A percentile compares a stretch with the other conserved stretches of the same genome.
Evolutionary conservation across 2,113 vertebrate genomes (phyloP).

Genomic region (Aptenodytes patagonicus): DNA sequence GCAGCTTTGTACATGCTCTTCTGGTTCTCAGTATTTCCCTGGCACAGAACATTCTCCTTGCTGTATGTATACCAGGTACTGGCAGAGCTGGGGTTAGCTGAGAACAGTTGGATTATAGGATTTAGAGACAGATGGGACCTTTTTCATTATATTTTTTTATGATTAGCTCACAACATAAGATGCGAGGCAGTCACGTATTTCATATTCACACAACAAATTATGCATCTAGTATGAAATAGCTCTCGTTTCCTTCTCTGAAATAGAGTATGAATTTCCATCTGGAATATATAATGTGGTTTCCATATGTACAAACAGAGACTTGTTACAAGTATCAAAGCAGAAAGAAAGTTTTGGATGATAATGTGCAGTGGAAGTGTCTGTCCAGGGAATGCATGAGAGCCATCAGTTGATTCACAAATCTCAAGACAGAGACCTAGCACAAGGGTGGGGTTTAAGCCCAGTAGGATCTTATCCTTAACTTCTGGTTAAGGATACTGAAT

Average conservation of each 20-base stretch:
- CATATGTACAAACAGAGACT: slow-evolving; percentile 51
- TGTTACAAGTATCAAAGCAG: slow-evolving; percentile 16
- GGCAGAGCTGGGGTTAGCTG: slow-evolving; percentile 23
- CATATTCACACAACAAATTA: slow-evolving; percentile 57
- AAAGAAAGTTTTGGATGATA: neutral
- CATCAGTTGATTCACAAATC: neutral
- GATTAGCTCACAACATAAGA: slow-evolving; percentile 24
- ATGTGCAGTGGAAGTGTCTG: neutral
- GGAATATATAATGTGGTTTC: slow-evolving; percentile 39
- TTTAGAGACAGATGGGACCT: slow-evolving; percentile 55
- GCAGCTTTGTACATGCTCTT: neutral
- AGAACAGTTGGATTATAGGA: slow-evolving; percentile 46
- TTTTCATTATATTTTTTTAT: slow-evolving; percentile 19
- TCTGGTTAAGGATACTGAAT: neutral
- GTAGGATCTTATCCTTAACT: neutral
- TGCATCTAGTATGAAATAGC: slow-evolving; percentile 24
- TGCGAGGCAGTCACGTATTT: slow-evolving; percentile 52
- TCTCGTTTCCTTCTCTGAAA: slow-evolving; percentile 41
- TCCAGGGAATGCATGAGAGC: neutral
- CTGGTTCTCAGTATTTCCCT: neutral
- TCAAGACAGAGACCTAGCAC: neutral
- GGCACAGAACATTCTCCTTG: neutral
- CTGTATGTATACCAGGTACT: slow-evolving; percentile 4
- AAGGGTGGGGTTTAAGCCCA: neutral
- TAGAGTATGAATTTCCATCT: slow-evolving; percentile 37